Percentiles rank a stretch among this genome's conserved stretches.
These are phyloP conservation scores for Syrmaticus mikado DNA, from an alignment of 2,113 vertebrate genomes.

Conservation along the genomic window DNA sequence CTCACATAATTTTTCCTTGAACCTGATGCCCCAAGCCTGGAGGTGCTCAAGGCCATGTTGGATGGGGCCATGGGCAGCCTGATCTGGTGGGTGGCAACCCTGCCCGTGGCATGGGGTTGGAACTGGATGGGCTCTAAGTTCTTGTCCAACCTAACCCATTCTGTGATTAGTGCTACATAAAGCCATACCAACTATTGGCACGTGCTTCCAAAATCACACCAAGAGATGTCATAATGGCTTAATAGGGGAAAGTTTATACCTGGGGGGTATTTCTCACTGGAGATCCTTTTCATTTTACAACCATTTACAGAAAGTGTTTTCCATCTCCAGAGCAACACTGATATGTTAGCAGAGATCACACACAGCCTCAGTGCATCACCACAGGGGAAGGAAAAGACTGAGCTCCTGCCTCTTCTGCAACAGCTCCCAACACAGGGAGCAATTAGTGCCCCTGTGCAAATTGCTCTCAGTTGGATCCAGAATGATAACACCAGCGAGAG, in stretches of 20 bases:
- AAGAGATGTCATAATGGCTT: background rate
- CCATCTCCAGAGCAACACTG: slow-evolving; percentile 21
- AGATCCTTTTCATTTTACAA: background rate
- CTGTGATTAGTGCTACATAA: background rate
- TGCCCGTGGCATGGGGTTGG: background rate
- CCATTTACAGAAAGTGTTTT: background rate
- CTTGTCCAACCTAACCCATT: background rate
- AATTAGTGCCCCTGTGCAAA: background rate
- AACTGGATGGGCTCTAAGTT: background rate
- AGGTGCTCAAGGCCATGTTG: background rate
- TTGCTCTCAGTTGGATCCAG: background rate
- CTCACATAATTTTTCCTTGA: background rate
- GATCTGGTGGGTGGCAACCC: background rate
- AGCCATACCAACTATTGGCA: background rate
- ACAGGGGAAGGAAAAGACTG: background rate
- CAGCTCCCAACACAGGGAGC: background rate
- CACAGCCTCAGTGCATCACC: background rate
- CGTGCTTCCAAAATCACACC: background rate
- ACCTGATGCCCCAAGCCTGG: background rate
- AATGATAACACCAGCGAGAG: background rate
- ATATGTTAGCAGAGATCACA: background rate
- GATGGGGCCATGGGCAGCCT: background rate
- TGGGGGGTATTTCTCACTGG: background rate
- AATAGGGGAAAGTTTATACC: background rate
- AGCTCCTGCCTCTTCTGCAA: background rate